These are phyloP conservation scores for Macroglossus sobrinus DNA, from an alignment of 2,113 vertebrate genomes.

Conservation along the genomic window DNA sequence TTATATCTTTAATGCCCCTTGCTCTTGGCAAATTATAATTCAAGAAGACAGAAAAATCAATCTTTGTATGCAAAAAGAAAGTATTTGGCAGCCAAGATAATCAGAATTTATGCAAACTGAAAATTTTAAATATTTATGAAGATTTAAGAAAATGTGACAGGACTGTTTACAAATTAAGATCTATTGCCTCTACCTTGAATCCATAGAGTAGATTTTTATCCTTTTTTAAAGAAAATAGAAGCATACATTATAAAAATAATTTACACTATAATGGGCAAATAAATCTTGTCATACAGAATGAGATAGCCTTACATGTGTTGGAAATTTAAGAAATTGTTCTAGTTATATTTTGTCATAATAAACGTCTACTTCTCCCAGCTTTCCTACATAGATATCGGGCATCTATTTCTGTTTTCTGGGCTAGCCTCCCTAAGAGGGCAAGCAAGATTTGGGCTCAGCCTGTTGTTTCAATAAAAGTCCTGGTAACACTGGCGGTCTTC, in stretches of 20 bases:
- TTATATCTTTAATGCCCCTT: slow-evolving; percentile 59
- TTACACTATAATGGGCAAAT: not conserved
- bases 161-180: not conserved
- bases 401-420: not conserved
- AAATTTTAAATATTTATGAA: slow-evolving; percentile 59
- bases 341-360: not conserved
- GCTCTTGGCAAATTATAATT: slow-evolving; percentile 69
- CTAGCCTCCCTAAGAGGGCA: not conserved
- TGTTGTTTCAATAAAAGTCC: not conserved
- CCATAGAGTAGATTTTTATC: slow-evolving; percentile 12
- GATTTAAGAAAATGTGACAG: slow-evolving; percentile 43
- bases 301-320: not conserved
- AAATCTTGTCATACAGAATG: not conserved
- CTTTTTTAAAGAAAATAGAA: not conserved
- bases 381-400: not conserved
- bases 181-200: not conserved
- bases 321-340: slow-evolving; percentile 2
- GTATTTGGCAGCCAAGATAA: slow-evolving; percentile 67
- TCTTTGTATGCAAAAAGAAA: slow-evolving; percentile 69
- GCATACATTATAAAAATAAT: not conserved
- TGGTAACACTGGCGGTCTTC: not conserved
- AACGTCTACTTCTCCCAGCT: not conserved
- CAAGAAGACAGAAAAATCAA: slow-evolving; percentile 73
- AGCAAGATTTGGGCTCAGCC: not conserved
- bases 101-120: slow-evolving; percentile 68